phyloP scores from a whole-genome alignment of 1,140 invertebrate genomes.

The Drosophila littoralis region DNA sequence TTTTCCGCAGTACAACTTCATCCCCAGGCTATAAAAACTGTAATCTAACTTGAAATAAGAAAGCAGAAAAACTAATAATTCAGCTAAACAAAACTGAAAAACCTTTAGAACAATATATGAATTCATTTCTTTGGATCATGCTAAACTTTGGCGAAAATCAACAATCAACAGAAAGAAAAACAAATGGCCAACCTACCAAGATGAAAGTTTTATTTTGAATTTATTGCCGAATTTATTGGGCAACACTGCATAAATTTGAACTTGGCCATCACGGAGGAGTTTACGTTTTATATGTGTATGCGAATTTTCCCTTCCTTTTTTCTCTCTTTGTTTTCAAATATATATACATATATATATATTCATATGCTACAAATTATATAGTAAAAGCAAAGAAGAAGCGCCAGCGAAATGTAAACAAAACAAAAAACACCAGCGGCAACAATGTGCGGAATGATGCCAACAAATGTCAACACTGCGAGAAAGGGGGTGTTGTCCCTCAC shows the following conservation, averaged over 20 bases:
- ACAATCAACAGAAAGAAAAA: slow-evolving; percentile 24
- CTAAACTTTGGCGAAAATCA: slow-evolving; percentile 39
- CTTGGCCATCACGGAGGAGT: slow-evolving; percentile 67
- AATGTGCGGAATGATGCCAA: slow-evolving; percentile 81
- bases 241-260: slow-evolving; percentile 83
- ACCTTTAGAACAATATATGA: slow-evolving; percentile 20
- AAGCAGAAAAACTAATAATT: slow-evolving; percentile 18
- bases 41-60: not conserved
- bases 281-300: slow-evolving; percentile 37
- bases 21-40: not conserved
- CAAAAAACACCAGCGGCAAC: slow-evolving; percentile 77
- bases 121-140: slow-evolving; percentile 39
- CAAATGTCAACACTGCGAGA: slow-evolving; percentile 74
- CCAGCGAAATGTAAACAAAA: slow-evolving; percentile 75
- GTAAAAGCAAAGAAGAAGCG: slow-evolving; percentile 80
- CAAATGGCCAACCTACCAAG: slow-evolving; percentile 60
- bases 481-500: not conserved
- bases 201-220: slow-evolving; percentile 83
- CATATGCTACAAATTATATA: slow-evolving; percentile 83
- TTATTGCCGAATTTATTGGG: slow-evolving; percentile 82
- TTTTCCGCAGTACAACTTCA: not conserved
- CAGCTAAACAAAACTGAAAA: slow-evolving; percentile 19
- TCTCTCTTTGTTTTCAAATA: slow-evolving; percentile 33
- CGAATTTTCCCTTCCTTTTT: slow-evolving; percentile 1
- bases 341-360: slow-evolving; percentile 69